Evolutionary conservation across 2,797 vertebrate species (phyloP).

Genomic region (Myotis vivesi): DNA sequence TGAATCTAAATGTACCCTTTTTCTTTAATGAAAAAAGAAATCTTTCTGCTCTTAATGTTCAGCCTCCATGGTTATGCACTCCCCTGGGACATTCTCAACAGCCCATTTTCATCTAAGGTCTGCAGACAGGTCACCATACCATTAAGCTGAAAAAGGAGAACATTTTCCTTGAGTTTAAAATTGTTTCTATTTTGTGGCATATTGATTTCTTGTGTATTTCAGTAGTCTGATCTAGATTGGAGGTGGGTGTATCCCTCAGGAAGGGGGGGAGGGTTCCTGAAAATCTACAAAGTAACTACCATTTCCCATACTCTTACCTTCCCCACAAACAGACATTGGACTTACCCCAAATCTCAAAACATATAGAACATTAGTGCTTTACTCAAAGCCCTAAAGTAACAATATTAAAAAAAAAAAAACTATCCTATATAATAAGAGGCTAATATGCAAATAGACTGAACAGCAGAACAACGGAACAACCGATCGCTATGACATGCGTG

Average conservation of each 20-base stretch:
- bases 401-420: not conserved
- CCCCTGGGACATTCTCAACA: not conserved
- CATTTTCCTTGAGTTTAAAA: constrained; percentile 54
- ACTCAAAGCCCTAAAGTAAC: not conserved
- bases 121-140: constrained; percentile 19
- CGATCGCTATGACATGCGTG: too few relatives aligned
- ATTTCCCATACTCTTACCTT: not conserved
- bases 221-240: not conserved
- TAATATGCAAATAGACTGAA: too few relatives aligned
- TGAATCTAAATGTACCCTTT: constrained; percentile 41
- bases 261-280: not conserved
- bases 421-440: too few relatives aligned
- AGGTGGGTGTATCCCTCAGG: not conserved
- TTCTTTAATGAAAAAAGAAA: constrained; percentile 54
- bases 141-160: constrained; percentile 29
- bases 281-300: not conserved
- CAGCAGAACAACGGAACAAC: too few relatives aligned
- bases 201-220: constrained; percentile 40
- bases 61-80: not conserved
- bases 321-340: not conserved
- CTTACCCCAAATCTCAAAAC: not conserved
- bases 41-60: not conserved
- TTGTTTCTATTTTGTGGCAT: constrained; percentile 57
- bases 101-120: constrained; percentile 20
- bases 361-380: not conserved